Conservation (phyloP, 2,888 invertebrate genomes). For the Isotomurus palustris region DNA sequence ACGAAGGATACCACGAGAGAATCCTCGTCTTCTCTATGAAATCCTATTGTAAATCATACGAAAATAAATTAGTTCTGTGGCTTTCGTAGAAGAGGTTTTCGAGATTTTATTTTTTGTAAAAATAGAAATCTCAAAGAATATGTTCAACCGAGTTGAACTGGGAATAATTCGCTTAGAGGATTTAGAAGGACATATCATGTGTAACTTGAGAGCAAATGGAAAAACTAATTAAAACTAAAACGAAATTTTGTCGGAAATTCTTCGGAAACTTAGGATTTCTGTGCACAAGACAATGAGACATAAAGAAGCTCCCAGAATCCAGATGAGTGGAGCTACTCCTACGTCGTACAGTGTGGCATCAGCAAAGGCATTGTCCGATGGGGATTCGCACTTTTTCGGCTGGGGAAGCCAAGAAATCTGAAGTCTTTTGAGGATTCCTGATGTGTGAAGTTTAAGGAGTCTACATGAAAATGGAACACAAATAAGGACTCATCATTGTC, state of each 20-base stretch:
- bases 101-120: background rate
- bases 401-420: constrained; percentile 19
- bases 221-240: too few species aligned
- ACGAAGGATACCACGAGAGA: background rate
- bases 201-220: too few species aligned
- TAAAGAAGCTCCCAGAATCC: constrained; percentile 7
- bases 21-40: constrained; percentile 1
- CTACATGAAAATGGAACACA: constrained; percentile 3
- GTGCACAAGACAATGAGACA: constrained; percentile 12
- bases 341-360: constrained; percentile 20
- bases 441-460: constrained; percentile 11
- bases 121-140: too few species aligned
- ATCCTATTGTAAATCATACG: constrained; percentile 8
- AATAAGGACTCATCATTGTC: background rate
- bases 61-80: constrained; percentile 3
- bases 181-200: too few species aligned
- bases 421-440: constrained; percentile 16
- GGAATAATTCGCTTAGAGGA: too few species aligned
- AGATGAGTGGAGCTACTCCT: constrained; percentile 12
- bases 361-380: background rate
- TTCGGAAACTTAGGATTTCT: background rate
- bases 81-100: background rate
- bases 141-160: too few species aligned
- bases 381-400: constrained; percentile 3
- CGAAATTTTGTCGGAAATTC: too few species aligned